Conservation (phyloP, 2,888 invertebrate genomes). For the Ptilodon capucinus region DNA sequence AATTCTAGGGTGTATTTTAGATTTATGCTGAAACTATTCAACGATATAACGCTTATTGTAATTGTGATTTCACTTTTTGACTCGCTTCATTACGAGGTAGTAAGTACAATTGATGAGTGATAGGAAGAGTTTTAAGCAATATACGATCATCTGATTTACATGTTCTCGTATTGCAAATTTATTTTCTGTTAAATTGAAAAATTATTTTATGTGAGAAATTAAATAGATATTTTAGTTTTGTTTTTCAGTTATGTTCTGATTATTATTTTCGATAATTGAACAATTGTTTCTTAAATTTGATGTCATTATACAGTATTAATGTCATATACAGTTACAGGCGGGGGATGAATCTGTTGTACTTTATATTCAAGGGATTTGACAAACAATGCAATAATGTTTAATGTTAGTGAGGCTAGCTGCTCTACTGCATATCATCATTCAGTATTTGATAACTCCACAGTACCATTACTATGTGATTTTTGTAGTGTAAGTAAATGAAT, state of each 20-base stretch:
- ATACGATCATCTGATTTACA: neutral
- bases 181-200: slow-evolving; percentile 11
- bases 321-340: neutral
- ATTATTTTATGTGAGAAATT: slow-evolving; percentile 12
- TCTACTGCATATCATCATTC: slow-evolving; percentile 54
- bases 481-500: slow-evolving; percentile 73
- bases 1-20: neutral
- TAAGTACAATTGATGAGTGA: neutral
- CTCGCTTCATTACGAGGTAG: neutral
- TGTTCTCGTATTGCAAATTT: slow-evolving; percentile 9
- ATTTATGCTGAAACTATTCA: neutral
- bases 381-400: slow-evolving; percentile 23
- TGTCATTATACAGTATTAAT: neutral
- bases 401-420: slow-evolving; percentile 65
- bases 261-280: slow-evolving; percentile 19
- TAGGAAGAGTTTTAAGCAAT: neutral
- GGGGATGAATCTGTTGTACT: slow-evolving; percentile 20
- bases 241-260: slow-evolving; percentile 11
- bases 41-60: neutral
- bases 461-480: slow-evolving; percentile 74
- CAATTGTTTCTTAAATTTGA: neutral
- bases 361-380: slow-evolving; percentile 8
- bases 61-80: neutral
- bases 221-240: slow-evolving; percentile 10
- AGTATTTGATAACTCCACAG: slow-evolving; percentile 63